Evolutionary conservation across 1,140 invertebrate genomes (phyloP).

Genomic region (Bombus breviceps): DNA sequence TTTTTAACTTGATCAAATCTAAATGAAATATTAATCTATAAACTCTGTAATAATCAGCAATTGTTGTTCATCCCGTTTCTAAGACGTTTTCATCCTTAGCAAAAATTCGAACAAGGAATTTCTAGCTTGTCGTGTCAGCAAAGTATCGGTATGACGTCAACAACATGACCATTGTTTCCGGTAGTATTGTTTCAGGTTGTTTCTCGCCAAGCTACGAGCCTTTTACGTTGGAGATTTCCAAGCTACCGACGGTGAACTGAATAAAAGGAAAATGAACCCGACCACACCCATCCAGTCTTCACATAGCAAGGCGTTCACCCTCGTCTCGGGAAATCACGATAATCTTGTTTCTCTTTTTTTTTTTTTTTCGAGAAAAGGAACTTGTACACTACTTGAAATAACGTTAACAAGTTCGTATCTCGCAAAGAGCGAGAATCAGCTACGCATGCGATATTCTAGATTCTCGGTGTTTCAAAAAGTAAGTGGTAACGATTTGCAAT

Average conservation of each 20-base stretch:
- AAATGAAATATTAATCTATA: neutral
- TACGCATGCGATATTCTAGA: neutral
- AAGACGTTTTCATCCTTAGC: neutral
- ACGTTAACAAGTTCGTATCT: conserved; percentile 37
- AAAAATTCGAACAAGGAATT: conserved; percentile 14
- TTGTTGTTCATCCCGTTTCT: too few species aligned
- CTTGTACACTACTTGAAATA: conserved; percentile 42
- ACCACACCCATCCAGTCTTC: conserved; percentile 60
- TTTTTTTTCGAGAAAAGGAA: conserved; percentile 22
- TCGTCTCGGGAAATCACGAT: conserved; percentile 63
- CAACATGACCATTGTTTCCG: conserved; percentile 47
- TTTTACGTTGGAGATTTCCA: conserved; percentile 61
- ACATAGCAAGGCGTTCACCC: conserved; percentile 59
- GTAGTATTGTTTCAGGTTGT: conserved; percentile 64
- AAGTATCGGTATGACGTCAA: conserved; percentile 52
- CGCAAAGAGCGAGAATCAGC: neutral
- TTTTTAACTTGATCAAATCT: too few species aligned
- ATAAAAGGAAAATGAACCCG: conserved; percentile 68
- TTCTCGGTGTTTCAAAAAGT: neutral
- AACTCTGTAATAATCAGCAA: neutral
- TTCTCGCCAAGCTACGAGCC: conserved; percentile 53
- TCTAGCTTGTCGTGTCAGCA: conserved; percentile 14
- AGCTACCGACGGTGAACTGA: conserved; percentile 54
- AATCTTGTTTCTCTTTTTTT: conserved; percentile 48
- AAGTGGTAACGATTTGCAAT: neutral